Evolutionary conservation across 2,113 vertebrate genomes (phyloP).

Genomic region (Malurus elegans): DNA sequence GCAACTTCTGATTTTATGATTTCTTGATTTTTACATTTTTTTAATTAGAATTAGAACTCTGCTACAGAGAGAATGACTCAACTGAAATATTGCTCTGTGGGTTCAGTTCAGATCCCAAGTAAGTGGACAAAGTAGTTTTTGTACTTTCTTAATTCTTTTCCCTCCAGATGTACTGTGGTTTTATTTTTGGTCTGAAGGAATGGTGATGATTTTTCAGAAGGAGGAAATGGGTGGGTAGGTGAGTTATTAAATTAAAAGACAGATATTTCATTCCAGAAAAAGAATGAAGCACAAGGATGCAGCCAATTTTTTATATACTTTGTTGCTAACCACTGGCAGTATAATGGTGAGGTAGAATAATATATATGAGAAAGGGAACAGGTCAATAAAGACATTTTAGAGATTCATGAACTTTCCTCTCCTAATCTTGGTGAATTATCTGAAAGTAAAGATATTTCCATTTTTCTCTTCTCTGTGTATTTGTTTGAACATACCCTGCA

Average conservation of each 20-base stretch:
- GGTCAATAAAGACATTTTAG: neutral
- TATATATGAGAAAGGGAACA: neutral
- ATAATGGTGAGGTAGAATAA: neutral
- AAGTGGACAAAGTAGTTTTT: slow-evolving; percentile 59
- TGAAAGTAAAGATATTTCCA: neutral
- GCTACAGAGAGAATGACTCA: slow-evolving; percentile 73
- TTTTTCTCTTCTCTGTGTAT: neutral
- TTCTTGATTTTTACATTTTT: neutral
- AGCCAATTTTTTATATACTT: neutral
- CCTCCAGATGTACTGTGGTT: neutral
- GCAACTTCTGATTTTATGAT: neutral
- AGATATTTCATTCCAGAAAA: neutral
- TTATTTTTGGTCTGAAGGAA: neutral
- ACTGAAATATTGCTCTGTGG: slow-evolving; percentile 88
- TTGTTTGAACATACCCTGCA: neutral
- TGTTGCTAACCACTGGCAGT: neutral
- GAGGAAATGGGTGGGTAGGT: neutral
- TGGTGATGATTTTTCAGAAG: neutral
- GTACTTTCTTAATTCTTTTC: neutral
- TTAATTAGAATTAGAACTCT: slow-evolving; percentile 75
- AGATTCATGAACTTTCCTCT: neutral
- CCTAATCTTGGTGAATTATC: neutral
- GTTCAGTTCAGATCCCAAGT: slow-evolving; percentile 78
- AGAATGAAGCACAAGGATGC: neutral
- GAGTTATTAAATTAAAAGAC: neutral